Evolutionary conservation across 1,140 invertebrate genomes (phyloP).

Genomic region (Micrasema minimum): DNA sequence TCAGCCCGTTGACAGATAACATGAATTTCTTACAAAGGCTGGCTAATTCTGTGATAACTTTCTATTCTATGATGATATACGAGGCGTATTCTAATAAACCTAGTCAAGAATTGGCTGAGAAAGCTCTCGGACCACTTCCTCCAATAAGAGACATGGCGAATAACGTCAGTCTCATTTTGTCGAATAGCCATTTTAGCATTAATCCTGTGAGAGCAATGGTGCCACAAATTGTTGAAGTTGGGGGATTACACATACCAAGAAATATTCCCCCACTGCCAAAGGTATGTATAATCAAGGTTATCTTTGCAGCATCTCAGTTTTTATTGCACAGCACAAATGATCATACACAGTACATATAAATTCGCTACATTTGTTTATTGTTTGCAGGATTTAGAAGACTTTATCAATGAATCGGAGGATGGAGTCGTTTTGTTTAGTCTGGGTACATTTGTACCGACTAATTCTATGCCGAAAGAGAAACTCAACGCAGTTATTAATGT

Average conservation of each 20-base stretch:
- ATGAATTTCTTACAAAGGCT: slow-evolving; percentile 67
- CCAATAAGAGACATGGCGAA: slow-evolving; percentile 61
- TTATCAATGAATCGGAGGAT: slow-evolving; percentile 43
- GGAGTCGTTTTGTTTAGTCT: slow-evolving; percentile 62
- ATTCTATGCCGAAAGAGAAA: slow-evolving; percentile 56
- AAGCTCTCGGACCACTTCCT: slow-evolving; percentile 57
- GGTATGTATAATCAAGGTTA: slow-evolving; percentile 34
- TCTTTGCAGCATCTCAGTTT: too few species aligned
- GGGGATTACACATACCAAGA: slow-evolving; percentile 58
- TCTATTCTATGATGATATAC: slow-evolving; percentile 33
- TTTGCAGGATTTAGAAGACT: slow-evolving; percentile 44
- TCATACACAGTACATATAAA: too few species aligned
- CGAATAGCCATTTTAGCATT: slow-evolving; percentile 65
- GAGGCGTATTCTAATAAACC: slow-evolving; percentile 14
- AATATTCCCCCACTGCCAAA: slow-evolving; percentile 44
- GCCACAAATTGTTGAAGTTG: slow-evolving; percentile 64
- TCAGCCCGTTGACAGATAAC: slow-evolving; percentile 57
- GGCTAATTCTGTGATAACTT: slow-evolving; percentile 56
- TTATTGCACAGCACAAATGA: too few species aligned
- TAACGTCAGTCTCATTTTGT: slow-evolving; percentile 63
- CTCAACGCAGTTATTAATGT: slow-evolving; percentile 63
- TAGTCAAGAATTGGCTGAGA: slow-evolving; percentile 50
- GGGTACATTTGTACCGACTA: slow-evolving; percentile 57
- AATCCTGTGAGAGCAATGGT: slow-evolving; percentile 63
- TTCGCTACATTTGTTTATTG: not conserved